Evolutionary conservation across 2,888 invertebrate genomes (phyloP).

Genomic region (Slavum lentiscoides): DNA sequence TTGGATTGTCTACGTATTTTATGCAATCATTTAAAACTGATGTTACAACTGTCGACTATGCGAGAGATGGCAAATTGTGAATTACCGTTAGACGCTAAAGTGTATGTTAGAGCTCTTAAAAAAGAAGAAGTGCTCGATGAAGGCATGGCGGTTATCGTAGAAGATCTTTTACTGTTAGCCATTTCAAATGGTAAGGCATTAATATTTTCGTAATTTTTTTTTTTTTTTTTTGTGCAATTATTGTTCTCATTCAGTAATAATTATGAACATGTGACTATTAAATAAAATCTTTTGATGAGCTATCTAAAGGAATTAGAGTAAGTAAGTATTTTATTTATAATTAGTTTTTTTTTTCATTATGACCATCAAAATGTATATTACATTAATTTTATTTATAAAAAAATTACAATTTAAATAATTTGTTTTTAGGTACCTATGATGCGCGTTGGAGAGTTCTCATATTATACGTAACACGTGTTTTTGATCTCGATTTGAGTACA

Average conservation of each 20-base stretch:
- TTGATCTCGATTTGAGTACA: constrained; percentile 63
- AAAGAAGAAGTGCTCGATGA: constrained; percentile 47
- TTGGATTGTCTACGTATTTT: constrained; percentile 31
- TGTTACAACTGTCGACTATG: constrained; percentile 47
- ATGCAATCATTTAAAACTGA: constrained; percentile 45
- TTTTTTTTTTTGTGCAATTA: background rate
- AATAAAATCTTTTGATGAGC: constrained; percentile 22
- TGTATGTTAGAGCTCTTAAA: constrained; percentile 42
- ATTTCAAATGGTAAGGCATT: constrained; percentile 43
- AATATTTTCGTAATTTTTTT: background rate
- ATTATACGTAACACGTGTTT: constrained; percentile 63
- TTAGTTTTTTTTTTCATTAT: background rate
- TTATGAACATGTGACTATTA: background rate
- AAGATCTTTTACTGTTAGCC: constrained; percentile 37
- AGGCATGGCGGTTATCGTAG: constrained; percentile 41
- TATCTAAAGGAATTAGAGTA: constrained; percentile 24
- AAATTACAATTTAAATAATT: constrained; percentile 56
- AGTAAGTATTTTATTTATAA: constrained; percentile 32
- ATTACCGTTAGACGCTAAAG: constrained; percentile 46
- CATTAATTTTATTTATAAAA: background rate
- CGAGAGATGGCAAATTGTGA: constrained; percentile 49
- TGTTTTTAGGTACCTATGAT: constrained; percentile 66
- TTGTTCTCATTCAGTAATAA: background rate
- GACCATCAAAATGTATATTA: too few relatives aligned
- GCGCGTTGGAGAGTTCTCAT: constrained; percentile 67